phyloP scores from a whole-genome alignment of 1,140 invertebrate species.

The Drosophila chauvacae region DNA sequence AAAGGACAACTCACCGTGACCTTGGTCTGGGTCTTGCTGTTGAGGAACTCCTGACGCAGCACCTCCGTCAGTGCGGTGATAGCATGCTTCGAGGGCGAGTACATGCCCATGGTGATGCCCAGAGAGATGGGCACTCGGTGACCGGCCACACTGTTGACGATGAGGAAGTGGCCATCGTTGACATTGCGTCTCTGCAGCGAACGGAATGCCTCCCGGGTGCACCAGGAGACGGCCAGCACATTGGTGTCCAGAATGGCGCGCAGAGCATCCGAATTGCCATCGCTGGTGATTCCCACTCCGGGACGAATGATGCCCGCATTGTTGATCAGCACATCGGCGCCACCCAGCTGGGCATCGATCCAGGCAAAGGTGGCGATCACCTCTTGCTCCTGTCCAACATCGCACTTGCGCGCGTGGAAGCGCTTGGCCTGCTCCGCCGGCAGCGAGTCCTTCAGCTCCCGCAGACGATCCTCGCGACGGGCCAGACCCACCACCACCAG shows the following conservation, averaged over 20 bases:
- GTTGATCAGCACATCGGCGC: conserved; percentile 90
- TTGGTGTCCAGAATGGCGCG: conserved; percentile 87
- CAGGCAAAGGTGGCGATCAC: conserved; percentile 88
- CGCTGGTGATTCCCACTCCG: background rate
- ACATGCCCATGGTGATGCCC: conserved; percentile 84
- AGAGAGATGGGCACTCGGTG: conserved; percentile 85
- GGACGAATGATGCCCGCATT: conserved; percentile 88
- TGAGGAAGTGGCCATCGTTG: conserved; percentile 89
- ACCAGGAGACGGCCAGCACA: conserved; percentile 88
- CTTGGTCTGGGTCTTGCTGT: conserved; percentile 87
- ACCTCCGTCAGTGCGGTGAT: conserved; percentile 88
- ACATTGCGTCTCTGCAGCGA: conserved; percentile 88
- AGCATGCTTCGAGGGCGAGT: conserved; percentile 89
- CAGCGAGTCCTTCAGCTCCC: conserved; percentile 74
- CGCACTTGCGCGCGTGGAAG: conserved; percentile 85
- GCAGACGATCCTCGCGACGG: conserved; percentile 86
- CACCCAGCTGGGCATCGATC: conserved; percentile 87
- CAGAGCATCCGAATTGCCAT: conserved; percentile 51
- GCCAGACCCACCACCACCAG: conserved; percentile 89
- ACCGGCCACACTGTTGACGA: conserved; percentile 88
- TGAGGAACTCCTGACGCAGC: conserved; percentile 87
- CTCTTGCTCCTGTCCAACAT: conserved; percentile 88
- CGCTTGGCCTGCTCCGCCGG: conserved; percentile 73
- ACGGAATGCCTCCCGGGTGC: conserved; percentile 88
- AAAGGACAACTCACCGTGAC: conserved; percentile 85